Evolutionary conservation across 1,140 invertebrate species (phyloP), one percentile per base, ranked within the genome.

Genomic region (Diploscapter pachys): DNA sequence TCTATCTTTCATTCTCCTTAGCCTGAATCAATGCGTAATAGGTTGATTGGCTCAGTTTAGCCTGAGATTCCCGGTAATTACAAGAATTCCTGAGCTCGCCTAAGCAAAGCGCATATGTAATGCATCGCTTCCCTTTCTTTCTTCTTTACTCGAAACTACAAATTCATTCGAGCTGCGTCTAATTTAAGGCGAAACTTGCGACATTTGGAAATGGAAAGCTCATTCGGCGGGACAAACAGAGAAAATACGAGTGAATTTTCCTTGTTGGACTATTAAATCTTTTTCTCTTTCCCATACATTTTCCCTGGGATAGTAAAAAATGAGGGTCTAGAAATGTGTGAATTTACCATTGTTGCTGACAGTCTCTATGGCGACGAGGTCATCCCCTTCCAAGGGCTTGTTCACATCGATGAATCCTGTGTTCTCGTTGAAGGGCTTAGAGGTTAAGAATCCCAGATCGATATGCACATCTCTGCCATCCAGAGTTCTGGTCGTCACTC

Each of bases 361-460:
- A 57, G 78, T 64, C 57, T 80, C 82, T 65, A 83, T 80, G n/a
- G 81, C 83, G 4, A 83, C 81, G 63, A 73, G 71, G 74, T 82
- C 81, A 53, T 78, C 80, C n/a, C 81, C 79, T 9, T 64, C 48
- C 5, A 56, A 54, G 11, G 78, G 64, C 54, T 79, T 78, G 50
- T 79, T 69, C 53, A 78, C 55, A 8, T 82, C 76, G 50, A 76
- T 73, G 69, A 82, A 82, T 8, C 81, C 81, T 0, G 78, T 83
- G 72, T 84, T 79, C 62, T 83, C 81, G 49, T 73, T 63, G 66
- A 81, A 79, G 6, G 81, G 81, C 63, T 82, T 83, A 4, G 77
- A 64, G 0, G 82, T 84, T 75, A 83, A 73, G 62, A 83, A 83
- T 50, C 82, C 82, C 9, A 83, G 57, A 63, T 84, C 81, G 61